These are phyloP conservation scores for Leptobrachium ailaonicum DNA, from an alignment of 2,113 vertebrate species.

Conservation along the genomic window DNA sequence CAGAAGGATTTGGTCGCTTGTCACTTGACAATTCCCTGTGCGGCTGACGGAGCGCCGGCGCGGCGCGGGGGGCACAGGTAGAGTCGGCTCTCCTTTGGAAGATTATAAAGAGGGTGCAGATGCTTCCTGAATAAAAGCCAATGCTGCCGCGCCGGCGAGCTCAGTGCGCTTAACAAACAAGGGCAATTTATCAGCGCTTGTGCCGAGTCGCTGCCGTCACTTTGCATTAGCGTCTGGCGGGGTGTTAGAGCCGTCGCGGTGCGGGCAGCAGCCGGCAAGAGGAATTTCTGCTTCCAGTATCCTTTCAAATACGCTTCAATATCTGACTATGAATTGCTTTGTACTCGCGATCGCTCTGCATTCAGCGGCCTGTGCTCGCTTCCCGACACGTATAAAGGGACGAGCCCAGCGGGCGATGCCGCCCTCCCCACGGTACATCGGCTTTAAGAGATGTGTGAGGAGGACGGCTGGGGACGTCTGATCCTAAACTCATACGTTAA, in stretches of 20 bases:
- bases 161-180: slow-evolving; percentile 96
- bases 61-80: slow-evolving; percentile 61
- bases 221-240: slow-evolving; percentile 89
- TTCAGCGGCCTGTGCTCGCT: slow-evolving; percentile 61
- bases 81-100: slow-evolving; percentile 71
- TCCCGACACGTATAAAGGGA: slow-evolving; percentile 53
- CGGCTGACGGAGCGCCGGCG: slow-evolving; percentile 59
- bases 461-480: neutral
- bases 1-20: slow-evolving; percentile 80
- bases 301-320: slow-evolving; percentile 82
- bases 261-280: slow-evolving; percentile 70
- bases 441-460: neutral
- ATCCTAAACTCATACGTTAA: neutral
- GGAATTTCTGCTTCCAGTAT: slow-evolving; percentile 74
- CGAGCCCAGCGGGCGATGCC: slow-evolving; percentile 43
- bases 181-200: slow-evolving; percentile 88
- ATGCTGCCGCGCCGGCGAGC: slow-evolving; percentile 83
- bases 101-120: slow-evolving; percentile 71
- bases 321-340: slow-evolving; percentile 79
- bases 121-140: slow-evolving; percentile 77
- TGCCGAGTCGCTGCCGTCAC: slow-evolving; percentile 87
- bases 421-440: slow-evolving; percentile 38
- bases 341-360: slow-evolving; percentile 70
- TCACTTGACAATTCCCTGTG: slow-evolving; percentile 83
- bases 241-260: slow-evolving; percentile 78